Conservation (phyloP, 1,140 invertebrate species). For the Meloidogyne chitwoodi region DNA sequence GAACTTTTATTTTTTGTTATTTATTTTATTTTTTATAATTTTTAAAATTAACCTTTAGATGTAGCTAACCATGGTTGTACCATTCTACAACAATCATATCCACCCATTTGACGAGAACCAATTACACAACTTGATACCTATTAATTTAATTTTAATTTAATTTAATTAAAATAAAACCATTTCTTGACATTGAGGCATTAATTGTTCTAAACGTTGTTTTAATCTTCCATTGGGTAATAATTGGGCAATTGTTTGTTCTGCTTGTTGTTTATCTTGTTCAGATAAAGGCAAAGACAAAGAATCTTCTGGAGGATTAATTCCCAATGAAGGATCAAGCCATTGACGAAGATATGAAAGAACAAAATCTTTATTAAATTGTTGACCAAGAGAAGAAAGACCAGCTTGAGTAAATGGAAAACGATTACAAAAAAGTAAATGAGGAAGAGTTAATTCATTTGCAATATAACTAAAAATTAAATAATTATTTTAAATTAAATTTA, state of each 20-base stretch:
- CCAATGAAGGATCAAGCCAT: slow-evolving; percentile 27
- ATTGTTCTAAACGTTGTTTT: slow-evolving; percentile 25
- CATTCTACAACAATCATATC: slow-evolving; percentile 25
- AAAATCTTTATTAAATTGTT: slow-evolving; percentile 16
- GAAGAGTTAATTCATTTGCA: slow-evolving; percentile 8
- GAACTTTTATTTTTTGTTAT: too few species aligned
- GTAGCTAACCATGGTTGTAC: slow-evolving; percentile 18
- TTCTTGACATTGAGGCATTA: slow-evolving; percentile 22
- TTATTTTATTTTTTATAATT: too few species aligned
- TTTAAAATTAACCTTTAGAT: too few species aligned
- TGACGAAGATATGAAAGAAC: slow-evolving; percentile 28
- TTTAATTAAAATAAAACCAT: slow-evolving; percentile 1
- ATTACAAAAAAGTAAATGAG: slow-evolving; percentile 27
- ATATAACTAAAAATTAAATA: slow-evolving; percentile 2
- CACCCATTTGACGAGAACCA: slow-evolving; percentile 10
- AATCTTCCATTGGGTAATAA: slow-evolving; percentile 21
- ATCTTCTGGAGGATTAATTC: neutral
- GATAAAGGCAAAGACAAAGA: neutral
- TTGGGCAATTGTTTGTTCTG: slow-evolving; percentile 26
- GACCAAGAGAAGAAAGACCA: slow-evolving; percentile 23
- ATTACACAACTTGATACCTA: slow-evolving; percentile 18
- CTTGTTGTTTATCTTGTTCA: neutral
- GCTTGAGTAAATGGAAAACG: slow-evolving; percentile 31
- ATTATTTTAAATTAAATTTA: neutral
- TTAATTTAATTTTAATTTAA: neutral